Evolutionary conservation across 2,797 vertebrate species (phyloP).

Genomic region (Capromys pilorides): DNA sequence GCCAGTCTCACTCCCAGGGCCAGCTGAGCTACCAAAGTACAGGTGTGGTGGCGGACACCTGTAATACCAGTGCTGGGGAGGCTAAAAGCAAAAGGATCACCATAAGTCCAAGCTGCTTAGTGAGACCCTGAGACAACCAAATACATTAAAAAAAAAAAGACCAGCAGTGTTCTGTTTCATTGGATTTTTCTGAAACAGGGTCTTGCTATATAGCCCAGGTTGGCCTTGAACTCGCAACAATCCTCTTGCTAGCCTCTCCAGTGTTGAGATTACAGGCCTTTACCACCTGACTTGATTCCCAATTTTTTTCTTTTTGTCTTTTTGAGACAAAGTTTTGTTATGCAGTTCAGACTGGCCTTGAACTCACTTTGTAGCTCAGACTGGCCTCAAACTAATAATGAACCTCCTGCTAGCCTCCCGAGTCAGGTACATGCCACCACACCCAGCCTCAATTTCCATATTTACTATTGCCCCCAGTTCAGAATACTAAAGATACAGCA

Average conservation of each 20-base stretch:
- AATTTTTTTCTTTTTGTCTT: constrained; percentile 1
- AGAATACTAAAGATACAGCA: not conserved
- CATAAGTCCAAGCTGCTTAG: no score
- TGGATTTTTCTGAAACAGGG: not conserved
- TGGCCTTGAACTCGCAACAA: not conserved
- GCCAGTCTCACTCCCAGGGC: no score
- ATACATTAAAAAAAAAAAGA: not conserved
- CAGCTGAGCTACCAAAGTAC: no score
- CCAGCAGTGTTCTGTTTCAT: not conserved
- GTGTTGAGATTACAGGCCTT: not conserved
- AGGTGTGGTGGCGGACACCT: no score
- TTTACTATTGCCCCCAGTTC: not conserved
- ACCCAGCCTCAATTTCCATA: not conserved
- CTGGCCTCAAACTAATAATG: not conserved
- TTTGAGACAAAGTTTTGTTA: not conserved
- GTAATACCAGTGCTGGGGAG: no score
- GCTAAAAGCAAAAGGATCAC: no score
- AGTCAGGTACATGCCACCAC: not conserved
- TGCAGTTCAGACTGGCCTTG: not conserved
- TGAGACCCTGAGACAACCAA: no score
- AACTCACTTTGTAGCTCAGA: not conserved
- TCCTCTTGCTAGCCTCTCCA: not conserved
- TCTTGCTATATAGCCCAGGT: not conserved
- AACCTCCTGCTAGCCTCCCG: not conserved
- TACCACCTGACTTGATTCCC: not conserved